Conservation (phyloP, 2,113 vertebrate species). For the Vulpes lagopus region DNA sequence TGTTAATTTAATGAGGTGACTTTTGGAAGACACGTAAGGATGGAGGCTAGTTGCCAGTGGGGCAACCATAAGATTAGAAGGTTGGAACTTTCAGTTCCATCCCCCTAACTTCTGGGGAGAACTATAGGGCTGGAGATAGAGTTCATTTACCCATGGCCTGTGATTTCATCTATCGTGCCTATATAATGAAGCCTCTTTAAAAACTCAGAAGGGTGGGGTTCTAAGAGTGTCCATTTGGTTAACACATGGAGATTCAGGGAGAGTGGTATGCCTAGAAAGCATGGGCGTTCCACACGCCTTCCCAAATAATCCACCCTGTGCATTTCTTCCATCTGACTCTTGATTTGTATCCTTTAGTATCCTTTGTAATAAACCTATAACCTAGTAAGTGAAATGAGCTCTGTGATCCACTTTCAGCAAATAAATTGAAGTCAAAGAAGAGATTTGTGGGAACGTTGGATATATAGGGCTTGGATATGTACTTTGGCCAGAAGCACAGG, state of each 20-base stretch:
- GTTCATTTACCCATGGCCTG: neutral
- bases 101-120: neutral
- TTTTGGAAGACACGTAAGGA: constrained; percentile 2
- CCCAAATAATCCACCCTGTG: neutral
- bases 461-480: neutral
- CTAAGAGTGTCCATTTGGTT: neutral
- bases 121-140: neutral
- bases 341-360: neutral
- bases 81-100: neutral
- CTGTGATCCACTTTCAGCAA: neutral
- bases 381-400: neutral
- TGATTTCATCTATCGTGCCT: neutral
- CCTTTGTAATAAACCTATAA: neutral
- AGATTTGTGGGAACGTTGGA: neutral
- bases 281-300: neutral
- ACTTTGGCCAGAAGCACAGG: neutral
- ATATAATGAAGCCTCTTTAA: neutral
- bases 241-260: neutral
- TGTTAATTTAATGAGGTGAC: neutral
- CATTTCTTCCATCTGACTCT: neutral
- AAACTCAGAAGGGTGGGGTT: neutral
- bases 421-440: neutral
- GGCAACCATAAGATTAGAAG: neutral
- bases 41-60: neutral
- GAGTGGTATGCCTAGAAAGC: neutral